Evolutionary conservation across 37 sponge, comb jelly and placozoan species (phyloP).

Genomic region (Chondrilla cf. caribensis): DNA sequence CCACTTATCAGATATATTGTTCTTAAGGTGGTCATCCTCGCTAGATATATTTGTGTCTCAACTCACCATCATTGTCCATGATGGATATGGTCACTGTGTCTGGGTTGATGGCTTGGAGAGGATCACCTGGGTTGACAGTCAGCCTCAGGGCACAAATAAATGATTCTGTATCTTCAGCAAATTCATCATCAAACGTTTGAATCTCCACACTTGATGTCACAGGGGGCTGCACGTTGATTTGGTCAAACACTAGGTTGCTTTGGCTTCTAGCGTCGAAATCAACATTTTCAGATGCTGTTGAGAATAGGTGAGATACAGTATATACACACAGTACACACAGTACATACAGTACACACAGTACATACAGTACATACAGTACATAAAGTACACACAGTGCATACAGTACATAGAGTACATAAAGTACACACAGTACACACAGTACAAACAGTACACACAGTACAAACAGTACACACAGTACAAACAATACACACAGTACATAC

Average conservation of each 20-base stretch:
- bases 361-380: no score
- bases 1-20: no score
- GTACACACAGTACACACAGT: no score
- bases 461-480: no score
- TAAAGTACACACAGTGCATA: no score
- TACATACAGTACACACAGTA: no score
- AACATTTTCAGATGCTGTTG: neutral
- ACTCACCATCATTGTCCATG: constrained; percentile 11
- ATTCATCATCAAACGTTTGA: neutral
- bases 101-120: neutral
- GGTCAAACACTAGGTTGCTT: neutral
- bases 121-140: neutral
- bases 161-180: constrained; percentile 17
- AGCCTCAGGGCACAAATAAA: constrained; percentile 7
- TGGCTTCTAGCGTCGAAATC: neutral
- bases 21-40: no score
- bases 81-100: constrained; percentile 15
- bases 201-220: neutral
- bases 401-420: no score
- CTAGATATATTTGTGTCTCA: no score
- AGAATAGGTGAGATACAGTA: neutral
- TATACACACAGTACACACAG: neutral
- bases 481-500: no score
- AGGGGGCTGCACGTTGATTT: neutral
- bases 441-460: no score